Evolutionary conservation across 1,140 invertebrate species (phyloP), one percentile per base, ranked within the genome.

Genomic region (Apis cerana): DNA sequence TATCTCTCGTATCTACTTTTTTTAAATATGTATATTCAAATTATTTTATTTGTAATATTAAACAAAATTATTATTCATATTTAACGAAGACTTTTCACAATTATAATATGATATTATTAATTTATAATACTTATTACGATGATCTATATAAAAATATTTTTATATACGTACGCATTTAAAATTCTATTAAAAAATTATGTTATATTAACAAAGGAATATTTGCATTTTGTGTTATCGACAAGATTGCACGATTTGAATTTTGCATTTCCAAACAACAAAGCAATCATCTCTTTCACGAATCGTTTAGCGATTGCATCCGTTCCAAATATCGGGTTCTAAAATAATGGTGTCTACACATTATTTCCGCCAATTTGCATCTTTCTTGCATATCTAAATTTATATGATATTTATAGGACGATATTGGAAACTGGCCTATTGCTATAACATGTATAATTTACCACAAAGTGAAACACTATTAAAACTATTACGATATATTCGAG

Each of bases 361-460:
- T 61, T 27, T 78, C 48, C 76, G 33, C 1, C 33, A 43, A 70
- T 78, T 43, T 56, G 43, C n/a, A 27, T 23, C 67, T 50, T 23
- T 15, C 52, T n/a, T 8, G 54, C 33, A 43, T 2, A 21, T 78
- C 64, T 50, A 50, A 59, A 70, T 59, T 70, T 27, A 27, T 21
- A 17, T 27, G 76, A 69, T 50, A 68, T 21, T 58, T 70, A 50
- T 50, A 69, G 65, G 23, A n/a, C n/a, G n/a, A 59, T 59, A 70
- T 43, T 54, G 61, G 48, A 65, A 52, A 33, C 50, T 19, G 5
- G 50, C 43, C 59, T 75, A 33, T 27, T 33, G 9, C 23, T 75
- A 11, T 64, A 10, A 12, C 23, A 19, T 17, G 64, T 21, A 43
- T 43, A 50, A 52, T 64, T 50, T 8, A 75, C 27, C 59, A 10